Percentiles rank a stretch among this genome's conserved stretches.
Conservation (phyloP, 1,140 invertebrate species). For the Drosophila watanabei region DNA sequence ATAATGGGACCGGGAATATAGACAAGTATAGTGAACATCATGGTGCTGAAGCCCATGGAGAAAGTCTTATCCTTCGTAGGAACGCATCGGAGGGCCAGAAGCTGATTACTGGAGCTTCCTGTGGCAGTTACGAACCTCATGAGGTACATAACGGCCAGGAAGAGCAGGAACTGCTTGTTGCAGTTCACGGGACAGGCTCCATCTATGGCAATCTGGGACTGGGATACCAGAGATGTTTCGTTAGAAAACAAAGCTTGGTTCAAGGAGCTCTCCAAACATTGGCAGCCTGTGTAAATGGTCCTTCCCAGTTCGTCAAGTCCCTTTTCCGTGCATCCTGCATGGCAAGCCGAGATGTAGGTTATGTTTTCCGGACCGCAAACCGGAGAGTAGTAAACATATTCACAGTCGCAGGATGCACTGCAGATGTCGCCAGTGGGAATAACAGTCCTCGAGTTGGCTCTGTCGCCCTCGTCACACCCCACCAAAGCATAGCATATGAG, state of each 20-base stretch:
- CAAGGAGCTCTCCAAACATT: constrained; percentile 25
- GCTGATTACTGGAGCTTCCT: constrained; percentile 89
- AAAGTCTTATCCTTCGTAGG: constrained; percentile 90
- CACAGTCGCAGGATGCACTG: constrained; percentile 88
- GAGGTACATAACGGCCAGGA: constrained; percentile 88
- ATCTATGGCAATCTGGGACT: constrained; percentile 63
- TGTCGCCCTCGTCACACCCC: constrained; percentile 87
- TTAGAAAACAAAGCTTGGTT: neutral
- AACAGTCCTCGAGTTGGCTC: constrained; percentile 33
- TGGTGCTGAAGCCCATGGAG: constrained; percentile 88
- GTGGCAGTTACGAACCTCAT: constrained; percentile 89
- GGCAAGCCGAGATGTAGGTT: constrained; percentile 90
- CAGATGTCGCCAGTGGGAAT: constrained; percentile 82
- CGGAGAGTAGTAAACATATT: constrained; percentile 89
- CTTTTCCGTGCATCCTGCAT: constrained; percentile 88
- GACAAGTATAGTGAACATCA: constrained; percentile 88
- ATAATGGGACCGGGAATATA: constrained; percentile 91
- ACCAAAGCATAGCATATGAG: constrained; percentile 89
- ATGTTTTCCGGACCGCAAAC: constrained; percentile 88
- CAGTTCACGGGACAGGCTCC: constrained; percentile 90
- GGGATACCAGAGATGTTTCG: neutral
- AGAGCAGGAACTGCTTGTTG: constrained; percentile 88
- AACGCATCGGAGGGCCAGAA: constrained; percentile 89
- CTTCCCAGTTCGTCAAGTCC: constrained; percentile 61
- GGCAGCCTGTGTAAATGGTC: constrained; percentile 67